Conservation (phyloP, 2,797 vertebrate species). For the Melanitta fusca region DNA sequence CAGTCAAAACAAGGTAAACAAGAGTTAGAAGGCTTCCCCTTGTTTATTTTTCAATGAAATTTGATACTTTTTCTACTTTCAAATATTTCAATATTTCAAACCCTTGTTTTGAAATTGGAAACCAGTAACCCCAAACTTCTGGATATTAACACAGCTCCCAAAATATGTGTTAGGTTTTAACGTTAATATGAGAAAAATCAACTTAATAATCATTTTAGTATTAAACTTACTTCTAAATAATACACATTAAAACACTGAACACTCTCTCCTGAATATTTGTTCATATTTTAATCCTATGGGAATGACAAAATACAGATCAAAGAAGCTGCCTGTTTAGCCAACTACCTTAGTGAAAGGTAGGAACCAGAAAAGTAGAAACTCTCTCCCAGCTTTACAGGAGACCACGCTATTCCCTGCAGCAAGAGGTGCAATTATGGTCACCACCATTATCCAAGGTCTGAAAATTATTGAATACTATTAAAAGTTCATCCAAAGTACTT, state of each 20-base stretch:
- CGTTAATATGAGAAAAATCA: background rate
- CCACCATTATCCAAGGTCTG: constrained; percentile 6
- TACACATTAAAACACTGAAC: background rate
- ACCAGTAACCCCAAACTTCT: background rate
- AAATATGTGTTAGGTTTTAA: background rate
- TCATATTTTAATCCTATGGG: background rate
- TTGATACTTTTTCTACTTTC: background rate
- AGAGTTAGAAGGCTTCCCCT: background rate
- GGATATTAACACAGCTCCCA: background rate
- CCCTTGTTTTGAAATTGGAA: background rate
- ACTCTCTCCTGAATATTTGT: background rate
- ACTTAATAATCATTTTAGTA: background rate
- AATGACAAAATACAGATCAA: background rate
- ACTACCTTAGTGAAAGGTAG: background rate
- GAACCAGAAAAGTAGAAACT: background rate
- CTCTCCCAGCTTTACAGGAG: background rate
- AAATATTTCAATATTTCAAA: background rate
- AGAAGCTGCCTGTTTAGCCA: background rate
- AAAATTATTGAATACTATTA: constrained; percentile 41
- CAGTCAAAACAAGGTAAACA: constrained; percentile 3
- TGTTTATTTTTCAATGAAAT: background rate
- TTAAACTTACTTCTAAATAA: background rate
- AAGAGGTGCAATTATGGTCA: background rate
- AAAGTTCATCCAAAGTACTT: background rate
- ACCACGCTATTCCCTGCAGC: background rate